Percentiles rank a stretch among this genome's conserved stretches.
phyloP scores from a whole-genome alignment of 2,797 vertebrate species.

The Rallus crepitans region DNA sequence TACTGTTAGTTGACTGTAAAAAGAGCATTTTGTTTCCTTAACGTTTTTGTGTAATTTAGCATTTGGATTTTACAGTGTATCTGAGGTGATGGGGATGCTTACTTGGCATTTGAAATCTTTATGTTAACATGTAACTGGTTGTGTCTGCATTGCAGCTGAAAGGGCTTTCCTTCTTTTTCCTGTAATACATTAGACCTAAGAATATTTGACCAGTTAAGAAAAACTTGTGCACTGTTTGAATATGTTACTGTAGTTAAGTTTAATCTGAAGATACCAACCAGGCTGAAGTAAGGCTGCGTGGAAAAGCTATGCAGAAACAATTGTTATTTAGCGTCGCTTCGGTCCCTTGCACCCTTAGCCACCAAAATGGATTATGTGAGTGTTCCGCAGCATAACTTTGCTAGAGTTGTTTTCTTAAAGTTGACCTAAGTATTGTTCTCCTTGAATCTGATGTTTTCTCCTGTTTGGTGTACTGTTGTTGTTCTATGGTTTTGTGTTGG shows the following conservation, averaged over 20 bases:
- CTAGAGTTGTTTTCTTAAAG: background rate
- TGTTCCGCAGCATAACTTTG: background rate
- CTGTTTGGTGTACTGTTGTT: background rate
- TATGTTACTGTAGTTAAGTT: background rate
- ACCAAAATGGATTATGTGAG: background rate
- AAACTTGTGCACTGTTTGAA: background rate
- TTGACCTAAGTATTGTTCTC: background rate
- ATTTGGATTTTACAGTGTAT: background rate
- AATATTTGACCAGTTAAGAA: background rate
- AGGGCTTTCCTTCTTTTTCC: conserved; percentile 22
- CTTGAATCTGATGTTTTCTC: background rate
- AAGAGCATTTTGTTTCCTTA: background rate
- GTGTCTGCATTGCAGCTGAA: conserved; percentile 75
- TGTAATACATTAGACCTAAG: background rate
- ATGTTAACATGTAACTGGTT: background rate
- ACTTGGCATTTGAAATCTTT: background rate
- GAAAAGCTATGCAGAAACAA: background rate
- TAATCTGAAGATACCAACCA: background rate
- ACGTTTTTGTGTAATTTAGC: background rate
- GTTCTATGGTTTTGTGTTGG: background rate
- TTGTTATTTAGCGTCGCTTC: background rate
- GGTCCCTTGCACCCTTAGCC: background rate
- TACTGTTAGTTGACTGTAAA: background rate
- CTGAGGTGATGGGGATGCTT: background rate
- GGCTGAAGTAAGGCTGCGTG: background rate